Percentiles rank a stretch among this genome's conserved stretches.
Conservation (phyloP, 2,113 vertebrate species). For the Chamaetylas fuelleborni region DNA sequence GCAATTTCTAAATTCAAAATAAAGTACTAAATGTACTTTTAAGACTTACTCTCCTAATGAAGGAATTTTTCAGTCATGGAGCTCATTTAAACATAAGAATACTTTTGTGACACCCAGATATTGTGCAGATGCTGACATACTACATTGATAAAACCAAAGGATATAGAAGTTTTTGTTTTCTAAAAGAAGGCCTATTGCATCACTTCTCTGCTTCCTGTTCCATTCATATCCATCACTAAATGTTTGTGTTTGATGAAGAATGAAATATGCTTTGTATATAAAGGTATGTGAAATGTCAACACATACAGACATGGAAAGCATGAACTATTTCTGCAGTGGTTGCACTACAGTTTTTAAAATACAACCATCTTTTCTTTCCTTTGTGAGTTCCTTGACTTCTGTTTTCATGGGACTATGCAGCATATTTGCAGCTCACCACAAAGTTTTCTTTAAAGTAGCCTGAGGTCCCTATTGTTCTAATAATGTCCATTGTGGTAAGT, state of each 20-base stretch:
- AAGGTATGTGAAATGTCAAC: not conserved
- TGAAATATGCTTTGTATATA: not conserved
- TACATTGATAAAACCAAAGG: not conserved
- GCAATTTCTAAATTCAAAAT: not conserved
- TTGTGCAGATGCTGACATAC: not conserved
- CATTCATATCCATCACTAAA: not conserved
- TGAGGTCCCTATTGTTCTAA: not conserved
- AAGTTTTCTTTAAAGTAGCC: not conserved
- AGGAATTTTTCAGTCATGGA: not conserved
- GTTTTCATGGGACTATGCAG: not conserved
- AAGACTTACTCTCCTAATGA: not conserved
- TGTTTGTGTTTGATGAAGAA: not conserved
- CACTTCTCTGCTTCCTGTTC: not conserved
- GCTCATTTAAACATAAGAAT: not conserved
- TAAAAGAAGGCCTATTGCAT: not conserved
- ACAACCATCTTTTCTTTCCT: not conserved
- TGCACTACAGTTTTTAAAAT: not conserved
- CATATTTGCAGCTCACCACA: not conserved
- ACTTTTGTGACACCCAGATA: not conserved
- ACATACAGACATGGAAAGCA: not conserved
- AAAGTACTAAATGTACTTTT: not conserved
- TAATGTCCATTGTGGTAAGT: not conserved
- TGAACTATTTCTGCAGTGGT: not conserved
- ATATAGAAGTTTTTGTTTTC: not conserved
- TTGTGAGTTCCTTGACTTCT: not conserved